Evolutionary conservation across 2,113 vertebrate species (phyloP).

Genomic region (Oostethus manadensis): DNA sequence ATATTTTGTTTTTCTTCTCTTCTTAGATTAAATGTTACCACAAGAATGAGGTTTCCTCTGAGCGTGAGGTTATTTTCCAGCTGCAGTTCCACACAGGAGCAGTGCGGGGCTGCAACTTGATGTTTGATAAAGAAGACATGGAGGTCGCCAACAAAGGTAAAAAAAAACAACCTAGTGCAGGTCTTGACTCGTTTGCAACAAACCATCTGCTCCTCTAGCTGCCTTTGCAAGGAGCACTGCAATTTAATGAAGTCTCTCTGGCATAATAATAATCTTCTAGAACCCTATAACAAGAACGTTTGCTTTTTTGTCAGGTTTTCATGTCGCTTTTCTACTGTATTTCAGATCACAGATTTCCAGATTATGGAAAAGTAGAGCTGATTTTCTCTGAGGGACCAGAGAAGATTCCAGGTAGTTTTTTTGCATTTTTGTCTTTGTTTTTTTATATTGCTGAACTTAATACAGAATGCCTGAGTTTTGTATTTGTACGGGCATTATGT

Average conservation of each 20-base stretch:
- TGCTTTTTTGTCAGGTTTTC: background rate
- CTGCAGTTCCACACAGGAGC: slow-evolving; percentile 95
- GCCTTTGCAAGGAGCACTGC: slow-evolving; percentile 24
- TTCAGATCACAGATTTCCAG: slow-evolving; percentile 88
- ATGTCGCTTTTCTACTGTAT: slow-evolving; percentile 41
- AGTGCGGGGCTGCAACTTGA: slow-evolving; percentile 78
- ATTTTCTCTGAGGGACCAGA: slow-evolving; percentile 89
- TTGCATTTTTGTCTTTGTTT: too few relatives aligned
- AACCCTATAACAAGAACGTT: slow-evolving; percentile 11
- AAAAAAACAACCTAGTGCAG: slow-evolving; percentile 11
- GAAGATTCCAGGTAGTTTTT: slow-evolving; percentile 79
- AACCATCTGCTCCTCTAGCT: slow-evolving; percentile 16
- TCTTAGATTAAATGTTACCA: slow-evolving; percentile 90
- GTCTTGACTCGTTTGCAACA: slow-evolving; percentile 32
- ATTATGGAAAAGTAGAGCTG: slow-evolving; percentile 86
- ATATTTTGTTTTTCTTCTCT: background rate
- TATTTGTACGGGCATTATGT: too few relatives aligned
- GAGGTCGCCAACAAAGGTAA: slow-evolving; percentile 85
- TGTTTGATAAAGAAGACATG: slow-evolving; percentile 88
- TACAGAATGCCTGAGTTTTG: too few relatives aligned
- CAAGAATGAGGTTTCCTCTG: slow-evolving; percentile 77
- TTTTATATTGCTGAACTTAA: too few relatives aligned
- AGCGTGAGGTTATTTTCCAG: slow-evolving; percentile 82
- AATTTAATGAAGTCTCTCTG: slow-evolving; percentile 38
- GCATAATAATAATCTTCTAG: slow-evolving; percentile 34